These are phyloP conservation scores for Epizoanthus scotinus DNA, from an alignment of 92 coral and sea anemone genomes.

Conservation along the genomic window DNA sequence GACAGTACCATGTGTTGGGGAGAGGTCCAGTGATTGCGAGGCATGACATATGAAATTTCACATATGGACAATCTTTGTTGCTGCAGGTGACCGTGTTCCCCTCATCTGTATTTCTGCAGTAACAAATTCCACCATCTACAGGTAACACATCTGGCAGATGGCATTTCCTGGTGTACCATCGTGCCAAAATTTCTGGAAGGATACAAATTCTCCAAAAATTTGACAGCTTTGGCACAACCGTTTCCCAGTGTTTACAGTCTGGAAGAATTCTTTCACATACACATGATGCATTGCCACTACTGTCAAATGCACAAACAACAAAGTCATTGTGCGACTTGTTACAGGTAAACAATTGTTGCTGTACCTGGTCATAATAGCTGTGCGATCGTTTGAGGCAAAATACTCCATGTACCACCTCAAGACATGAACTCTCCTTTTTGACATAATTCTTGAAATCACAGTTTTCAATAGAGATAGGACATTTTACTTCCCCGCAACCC, in stretches of 20 bases:
- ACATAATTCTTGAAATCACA: slow-evolving; percentile 30
- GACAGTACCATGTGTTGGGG: slow-evolving; percentile 62
- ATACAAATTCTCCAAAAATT: slow-evolving; percentile 70
- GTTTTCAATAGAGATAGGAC: slow-evolving; percentile 38
- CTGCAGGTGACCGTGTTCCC: slow-evolving; percentile 56
- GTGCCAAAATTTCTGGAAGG: slow-evolving; percentile 59
- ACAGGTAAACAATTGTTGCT: slow-evolving; percentile 57
- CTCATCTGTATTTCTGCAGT: slow-evolving; percentile 40
- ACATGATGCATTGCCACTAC: slow-evolving; percentile 17
- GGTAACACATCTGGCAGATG: slow-evolving; percentile 15
- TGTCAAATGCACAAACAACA: slow-evolving; percentile 55
- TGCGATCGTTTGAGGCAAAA: slow-evolving; percentile 39
- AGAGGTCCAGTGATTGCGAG: slow-evolving; percentile 44
- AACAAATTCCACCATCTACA: slow-evolving; percentile 40
- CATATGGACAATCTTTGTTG: slow-evolving; percentile 53
- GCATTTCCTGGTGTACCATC: slow-evolving; percentile 67
- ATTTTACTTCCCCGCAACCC: slow-evolving; percentile 24
- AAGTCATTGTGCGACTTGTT: slow-evolving; percentile 59
- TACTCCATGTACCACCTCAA: slow-evolving; percentile 37
- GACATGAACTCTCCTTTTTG: slow-evolving; percentile 32
- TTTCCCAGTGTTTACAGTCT: slow-evolving; percentile 37
- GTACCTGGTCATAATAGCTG: slow-evolving; percentile 50
- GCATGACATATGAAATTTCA: slow-evolving; percentile 53
- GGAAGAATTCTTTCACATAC: slow-evolving; percentile 53
- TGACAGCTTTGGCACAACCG: slow-evolving; percentile 50